phyloP scores from a whole-genome alignment of 1,140 invertebrate genomes.

The Drosophila suzukii region DNA sequence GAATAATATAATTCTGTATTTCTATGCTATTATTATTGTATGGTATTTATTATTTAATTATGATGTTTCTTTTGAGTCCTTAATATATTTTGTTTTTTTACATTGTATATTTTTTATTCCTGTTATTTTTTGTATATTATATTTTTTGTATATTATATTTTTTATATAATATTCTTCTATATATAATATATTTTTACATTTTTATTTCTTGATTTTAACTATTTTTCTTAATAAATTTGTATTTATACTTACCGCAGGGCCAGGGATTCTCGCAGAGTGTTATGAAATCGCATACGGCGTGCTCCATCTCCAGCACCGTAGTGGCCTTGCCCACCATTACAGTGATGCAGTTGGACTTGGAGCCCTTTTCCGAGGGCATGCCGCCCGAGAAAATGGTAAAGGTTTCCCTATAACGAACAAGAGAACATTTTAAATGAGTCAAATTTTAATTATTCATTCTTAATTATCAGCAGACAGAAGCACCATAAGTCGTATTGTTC shows the following conservation, averaged over 20 bases:
- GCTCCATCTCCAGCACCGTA: constrained; percentile 99
- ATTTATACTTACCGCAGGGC: constrained; percentile 91
- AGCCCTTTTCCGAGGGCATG: constrained; percentile 94
- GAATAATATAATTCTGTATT: too few species aligned
- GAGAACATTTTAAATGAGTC: background rate
- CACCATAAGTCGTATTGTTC: background rate
- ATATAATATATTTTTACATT: background rate
- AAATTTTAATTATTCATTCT: constrained; percentile 3
- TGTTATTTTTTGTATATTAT: too few species aligned
- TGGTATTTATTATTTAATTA: too few species aligned
- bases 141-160: too few species aligned
- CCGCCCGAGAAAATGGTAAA: constrained; percentile 98
- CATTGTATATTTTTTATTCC: too few species aligned
- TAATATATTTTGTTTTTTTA: too few species aligned
- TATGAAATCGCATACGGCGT: constrained; percentile 98
- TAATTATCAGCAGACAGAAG: background rate
- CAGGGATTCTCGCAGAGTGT: constrained; percentile 97
- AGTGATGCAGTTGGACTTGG: constrained; percentile 96
- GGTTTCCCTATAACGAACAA: constrained; percentile 88
- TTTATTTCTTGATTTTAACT: too few species aligned
- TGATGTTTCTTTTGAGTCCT: background rate
- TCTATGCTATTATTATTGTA: too few species aligned
- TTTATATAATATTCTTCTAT: too few species aligned
- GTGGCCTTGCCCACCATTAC: constrained; percentile 96
- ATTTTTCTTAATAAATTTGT: background rate